These are phyloP conservation scores for Steinernema carpocapsae DNA, from an alignment of 2,888 invertebrate genomes.

Conservation along the genomic window DNA sequence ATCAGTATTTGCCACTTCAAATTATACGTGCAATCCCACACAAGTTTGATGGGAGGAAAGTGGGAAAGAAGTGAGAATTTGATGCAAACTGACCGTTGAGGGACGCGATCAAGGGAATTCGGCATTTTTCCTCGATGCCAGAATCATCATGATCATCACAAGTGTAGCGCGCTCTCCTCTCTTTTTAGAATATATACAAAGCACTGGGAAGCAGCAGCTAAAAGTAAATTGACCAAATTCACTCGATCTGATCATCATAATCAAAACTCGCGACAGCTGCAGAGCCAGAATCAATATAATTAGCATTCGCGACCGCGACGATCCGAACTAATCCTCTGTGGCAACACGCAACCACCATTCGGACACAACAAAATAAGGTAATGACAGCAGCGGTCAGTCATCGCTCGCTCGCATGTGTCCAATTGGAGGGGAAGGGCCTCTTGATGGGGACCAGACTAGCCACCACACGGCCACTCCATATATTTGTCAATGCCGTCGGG, in stretches of 20 bases:
- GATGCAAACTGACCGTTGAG: no score
- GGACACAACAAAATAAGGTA: slow-evolving; percentile 29
- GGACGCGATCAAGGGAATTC: no score
- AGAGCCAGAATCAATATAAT: slow-evolving; percentile 23
- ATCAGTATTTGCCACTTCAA: no score
- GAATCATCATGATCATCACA: no score
- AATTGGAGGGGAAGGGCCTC: not conserved
- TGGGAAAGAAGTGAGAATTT: no score
- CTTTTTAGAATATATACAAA: no score
- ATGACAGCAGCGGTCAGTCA: slow-evolving; percentile 27
- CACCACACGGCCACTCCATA: slow-evolving; percentile 10
- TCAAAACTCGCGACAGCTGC: slow-evolving; percentile 23
- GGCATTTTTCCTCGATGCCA: no score
- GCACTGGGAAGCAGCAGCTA: no score
- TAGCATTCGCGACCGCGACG: slow-evolving; percentile 5
- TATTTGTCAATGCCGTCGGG: slow-evolving; percentile 34
- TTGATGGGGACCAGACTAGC: slow-evolving; percentile 5
- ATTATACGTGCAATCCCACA: no score
- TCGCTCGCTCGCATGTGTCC: not conserved
- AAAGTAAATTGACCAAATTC: no score
- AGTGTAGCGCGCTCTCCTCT: no score
- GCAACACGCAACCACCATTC: not conserved
- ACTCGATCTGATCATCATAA: not conserved
- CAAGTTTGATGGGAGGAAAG: not conserved
- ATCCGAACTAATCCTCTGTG: no score